These are phyloP conservation scores for Sebastes dallii DNA, from an alignment of 2,797 vertebrate species.

Conservation along the genomic window DNA sequence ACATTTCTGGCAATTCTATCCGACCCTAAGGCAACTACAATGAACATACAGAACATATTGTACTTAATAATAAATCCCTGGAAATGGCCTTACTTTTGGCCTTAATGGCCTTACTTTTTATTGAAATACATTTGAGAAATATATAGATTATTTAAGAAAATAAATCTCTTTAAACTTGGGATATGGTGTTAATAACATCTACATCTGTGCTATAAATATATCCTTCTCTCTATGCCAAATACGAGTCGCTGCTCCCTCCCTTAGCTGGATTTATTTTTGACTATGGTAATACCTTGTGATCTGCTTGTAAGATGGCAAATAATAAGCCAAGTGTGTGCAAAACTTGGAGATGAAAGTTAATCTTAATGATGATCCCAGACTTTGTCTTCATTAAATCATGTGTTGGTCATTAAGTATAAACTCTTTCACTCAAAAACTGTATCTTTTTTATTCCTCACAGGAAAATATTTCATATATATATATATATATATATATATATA, in stretches of 20 bases:
- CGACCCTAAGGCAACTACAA: neutral
- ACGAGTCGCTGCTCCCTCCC: slow-evolving; percentile 11
- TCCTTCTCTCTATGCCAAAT: slow-evolving; percentile 32
- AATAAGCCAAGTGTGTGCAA: slow-evolving; percentile 26
- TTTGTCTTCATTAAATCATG: neutral
- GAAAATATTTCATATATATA: neutral
- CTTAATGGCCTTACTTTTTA: too few species aligned
- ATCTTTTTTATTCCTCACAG: neutral
- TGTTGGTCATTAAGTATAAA: neutral
- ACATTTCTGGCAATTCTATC: neutral
- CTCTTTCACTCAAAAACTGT: neutral
- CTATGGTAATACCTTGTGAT: slow-evolving; percentile 29
- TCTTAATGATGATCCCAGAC: slow-evolving; percentile 6
- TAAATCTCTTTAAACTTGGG: slow-evolving; percentile 7
- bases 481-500: too few species aligned
- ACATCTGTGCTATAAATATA: slow-evolving; percentile 60
- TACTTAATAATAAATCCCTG: neutral
- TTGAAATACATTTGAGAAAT: neutral
- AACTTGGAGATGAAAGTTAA: slow-evolving; percentile 20
- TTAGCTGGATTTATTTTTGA: slow-evolving; percentile 58
- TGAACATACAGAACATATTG: neutral
- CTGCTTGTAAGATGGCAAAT: slow-evolving; percentile 22
- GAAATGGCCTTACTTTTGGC: neutral
- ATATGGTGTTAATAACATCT: slow-evolving; percentile 25
- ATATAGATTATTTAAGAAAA: neutral